Conservation (phyloP, 2,888 invertebrate genomes). For the Coleophora deauratella region DNA sequence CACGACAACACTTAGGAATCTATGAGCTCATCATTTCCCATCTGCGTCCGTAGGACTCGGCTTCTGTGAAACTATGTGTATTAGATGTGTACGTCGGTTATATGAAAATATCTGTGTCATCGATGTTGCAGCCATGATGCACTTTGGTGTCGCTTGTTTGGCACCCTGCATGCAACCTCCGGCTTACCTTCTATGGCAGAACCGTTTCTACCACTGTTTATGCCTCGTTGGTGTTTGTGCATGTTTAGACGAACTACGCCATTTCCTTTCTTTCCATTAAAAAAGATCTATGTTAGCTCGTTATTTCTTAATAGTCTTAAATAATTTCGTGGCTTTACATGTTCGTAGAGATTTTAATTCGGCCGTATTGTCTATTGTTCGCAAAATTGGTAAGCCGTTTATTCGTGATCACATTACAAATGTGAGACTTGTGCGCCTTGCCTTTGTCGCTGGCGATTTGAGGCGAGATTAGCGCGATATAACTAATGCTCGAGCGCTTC, state of each 20-base stretch:
- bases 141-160: conserved; percentile 15
- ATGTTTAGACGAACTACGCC: conserved; percentile 14
- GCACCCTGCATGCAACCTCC: conserved; percentile 14
- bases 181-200: conserved; percentile 12
- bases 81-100: conserved; percentile 6
- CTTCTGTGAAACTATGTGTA: conserved; percentile 4
- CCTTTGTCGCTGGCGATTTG: conserved; percentile 24
- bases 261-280: conserved; percentile 12
- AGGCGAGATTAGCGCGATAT: conserved; percentile 25
- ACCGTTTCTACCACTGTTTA: conserved; percentile 13
- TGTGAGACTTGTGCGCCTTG: conserved; percentile 21
- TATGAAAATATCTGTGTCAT: conserved; percentile 8
- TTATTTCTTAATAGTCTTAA: conserved; percentile 10
- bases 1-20: conserved; percentile 21
- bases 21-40: conserved; percentile 14
- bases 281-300: conserved; percentile 3
- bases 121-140: conserved; percentile 12
- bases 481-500: conserved; percentile 17
- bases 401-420: conserved; percentile 15
- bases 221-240: conserved; percentile 14
- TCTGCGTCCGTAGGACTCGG: conserved; percentile 2
- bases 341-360: conserved; percentile 14
- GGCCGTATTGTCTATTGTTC: conserved; percentile 13
- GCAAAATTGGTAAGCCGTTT: conserved; percentile 8
- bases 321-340: conserved; percentile 8